Evolutionary conservation across 2,797 vertebrate species (phyloP).

Genomic region (Scyliorhinus canicula): DNA sequence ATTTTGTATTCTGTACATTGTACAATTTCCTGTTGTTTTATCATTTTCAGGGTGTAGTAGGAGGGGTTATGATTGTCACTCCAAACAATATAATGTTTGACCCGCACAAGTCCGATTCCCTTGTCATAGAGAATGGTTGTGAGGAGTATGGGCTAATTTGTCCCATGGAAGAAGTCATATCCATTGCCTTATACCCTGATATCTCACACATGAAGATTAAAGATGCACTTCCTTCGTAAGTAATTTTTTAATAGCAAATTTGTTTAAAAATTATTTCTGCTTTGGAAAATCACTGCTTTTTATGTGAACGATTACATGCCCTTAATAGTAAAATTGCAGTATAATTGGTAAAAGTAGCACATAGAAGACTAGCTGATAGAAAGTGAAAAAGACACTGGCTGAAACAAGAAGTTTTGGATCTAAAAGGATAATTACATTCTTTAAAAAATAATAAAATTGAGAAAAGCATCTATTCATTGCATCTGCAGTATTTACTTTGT

Average conservation of each 20-base stretch:
- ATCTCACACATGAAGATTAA: conserved; percentile 97
- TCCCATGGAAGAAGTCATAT: conserved; percentile 96
- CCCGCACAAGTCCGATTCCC: conserved; percentile 92
- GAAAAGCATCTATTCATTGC: neutral
- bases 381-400: neutral
- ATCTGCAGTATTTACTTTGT: neutral
- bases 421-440: neutral
- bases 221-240: conserved; percentile 96
- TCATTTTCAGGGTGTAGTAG: conserved; percentile 80
- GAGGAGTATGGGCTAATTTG: conserved; percentile 97
- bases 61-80: conserved; percentile 96
- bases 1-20: neutral
- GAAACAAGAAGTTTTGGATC: neutral
- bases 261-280: neutral
- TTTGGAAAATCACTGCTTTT: conserved; percentile 25
- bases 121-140: conserved; percentile 95
- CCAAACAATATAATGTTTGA: conserved; percentile 99
- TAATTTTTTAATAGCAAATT: conserved; percentile 24
- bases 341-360: neutral
- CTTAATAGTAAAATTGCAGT: neutral
- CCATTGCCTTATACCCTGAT: conserved; percentile 88
- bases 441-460: neutral
- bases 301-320: neutral
- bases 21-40: conserved; percentile 27
- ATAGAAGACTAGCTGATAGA: neutral